Percentiles rank a stretch among this genome's conserved stretches.
Conservation (phyloP, 2,888 invertebrate genomes). For the Seira ritae region DNA sequence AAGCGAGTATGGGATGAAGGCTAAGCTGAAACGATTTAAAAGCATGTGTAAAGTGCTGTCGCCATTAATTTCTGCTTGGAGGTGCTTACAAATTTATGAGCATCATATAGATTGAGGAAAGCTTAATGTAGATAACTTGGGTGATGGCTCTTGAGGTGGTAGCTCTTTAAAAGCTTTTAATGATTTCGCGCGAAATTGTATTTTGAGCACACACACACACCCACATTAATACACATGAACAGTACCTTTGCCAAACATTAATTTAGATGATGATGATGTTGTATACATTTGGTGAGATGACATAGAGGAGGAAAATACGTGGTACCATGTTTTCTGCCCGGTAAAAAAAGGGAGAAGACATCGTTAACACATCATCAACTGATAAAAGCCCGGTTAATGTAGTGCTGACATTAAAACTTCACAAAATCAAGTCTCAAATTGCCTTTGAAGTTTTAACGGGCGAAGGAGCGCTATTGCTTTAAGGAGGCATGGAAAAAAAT, state of each 20-base stretch:
- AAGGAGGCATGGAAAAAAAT: not conserved
- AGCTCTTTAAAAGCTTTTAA: not conserved
- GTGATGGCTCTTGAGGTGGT: not conserved
- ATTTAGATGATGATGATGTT: not conserved
- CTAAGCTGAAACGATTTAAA: not conserved
- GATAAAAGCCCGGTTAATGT: not conserved
- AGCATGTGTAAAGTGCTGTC: conserved; percentile 14
- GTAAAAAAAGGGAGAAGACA: not conserved
- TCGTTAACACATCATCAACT: conserved; percentile 4
- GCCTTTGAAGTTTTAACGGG: not conserved
- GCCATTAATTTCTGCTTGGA: not conserved
- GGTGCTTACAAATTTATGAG: conserved; percentile 3
- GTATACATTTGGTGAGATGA: not conserved
- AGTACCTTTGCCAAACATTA: not conserved
- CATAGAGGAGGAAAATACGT: not conserved
- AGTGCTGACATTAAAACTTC: conserved; percentile 14
- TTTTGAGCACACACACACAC: not conserved
- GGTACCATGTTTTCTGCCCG: not conserved
- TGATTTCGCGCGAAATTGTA: not conserved
- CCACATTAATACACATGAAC: not conserved
- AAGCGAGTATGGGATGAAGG: not conserved
- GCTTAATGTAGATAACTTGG: not conserved
- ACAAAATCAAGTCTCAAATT: conserved; percentile 4
- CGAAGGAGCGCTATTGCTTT: not conserved
- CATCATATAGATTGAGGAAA: not conserved